Evolutionary conservation across 2,113 vertebrate genomes (phyloP).

Genomic region (Gadus macrocephalus): DNA sequence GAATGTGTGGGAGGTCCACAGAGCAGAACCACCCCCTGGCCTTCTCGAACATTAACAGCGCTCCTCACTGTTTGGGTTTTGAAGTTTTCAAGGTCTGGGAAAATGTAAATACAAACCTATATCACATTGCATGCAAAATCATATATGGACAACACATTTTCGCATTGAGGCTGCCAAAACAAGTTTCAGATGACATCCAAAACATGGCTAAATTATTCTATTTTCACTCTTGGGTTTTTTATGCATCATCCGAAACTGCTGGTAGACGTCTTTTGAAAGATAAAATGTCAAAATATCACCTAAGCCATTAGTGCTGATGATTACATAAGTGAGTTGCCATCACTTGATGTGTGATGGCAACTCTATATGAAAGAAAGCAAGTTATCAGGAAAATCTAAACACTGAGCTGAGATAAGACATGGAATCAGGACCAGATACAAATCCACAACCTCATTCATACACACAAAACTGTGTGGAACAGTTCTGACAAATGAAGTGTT

Average conservation of each 20-base stretch:
- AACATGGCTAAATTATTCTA: no score
- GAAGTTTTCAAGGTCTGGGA: conserved; percentile 83
- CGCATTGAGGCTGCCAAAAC: no score
- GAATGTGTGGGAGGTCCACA: conserved; percentile 83
- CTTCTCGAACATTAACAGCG: conserved; percentile 87
- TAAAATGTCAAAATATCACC: conserved; percentile 19
- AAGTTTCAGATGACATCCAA: no score
- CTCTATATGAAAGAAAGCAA: conserved; percentile 15
- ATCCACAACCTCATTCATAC: conserved; percentile 30
- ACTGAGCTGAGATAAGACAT: conserved; percentile 44
- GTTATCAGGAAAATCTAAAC: conserved; percentile 9
- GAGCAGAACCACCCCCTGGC: conserved; percentile 90
- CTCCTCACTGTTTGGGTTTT: conserved; percentile 80
- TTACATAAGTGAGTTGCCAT: conserved; percentile 47
- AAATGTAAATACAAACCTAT: conserved; percentile 20
- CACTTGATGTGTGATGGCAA: conserved; percentile 34
- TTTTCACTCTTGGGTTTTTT: conserved; percentile 11
- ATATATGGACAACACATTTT: no score
- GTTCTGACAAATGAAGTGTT: conserved; percentile 43
- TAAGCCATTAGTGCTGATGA: conserved; percentile 46
- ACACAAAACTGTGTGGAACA: conserved; percentile 41
- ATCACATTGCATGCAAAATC: neutral
- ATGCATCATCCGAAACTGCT: conserved; percentile 44
- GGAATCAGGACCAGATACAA: neutral
- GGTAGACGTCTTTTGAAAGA: conserved; percentile 41